A percentile compares a stretch with the other conserved stretches of the same genome.
Conservation (phyloP, 2,113 vertebrate species). For the Nesogale talazaci region DNA sequence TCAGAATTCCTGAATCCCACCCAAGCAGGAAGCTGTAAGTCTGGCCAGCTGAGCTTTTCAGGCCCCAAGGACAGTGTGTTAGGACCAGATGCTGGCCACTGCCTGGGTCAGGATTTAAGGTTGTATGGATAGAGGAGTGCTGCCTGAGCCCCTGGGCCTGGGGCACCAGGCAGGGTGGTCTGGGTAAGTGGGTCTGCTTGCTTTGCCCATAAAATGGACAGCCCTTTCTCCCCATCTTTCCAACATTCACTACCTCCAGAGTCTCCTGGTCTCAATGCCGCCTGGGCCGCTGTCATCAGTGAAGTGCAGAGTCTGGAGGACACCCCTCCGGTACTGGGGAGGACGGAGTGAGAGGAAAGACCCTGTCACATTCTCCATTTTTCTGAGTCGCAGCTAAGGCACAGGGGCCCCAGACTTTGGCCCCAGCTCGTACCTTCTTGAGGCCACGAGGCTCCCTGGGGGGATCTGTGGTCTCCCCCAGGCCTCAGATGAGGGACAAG, state of each 20-base stretch:
- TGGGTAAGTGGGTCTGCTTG: not conserved
- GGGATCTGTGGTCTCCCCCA: not conserved
- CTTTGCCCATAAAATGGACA: not conserved
- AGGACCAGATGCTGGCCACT: not conserved
- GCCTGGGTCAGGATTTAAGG: not conserved
- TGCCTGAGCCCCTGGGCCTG: not conserved
- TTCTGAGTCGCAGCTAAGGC: not conserved
- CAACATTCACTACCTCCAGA: not conserved
- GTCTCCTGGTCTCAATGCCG: not conserved
- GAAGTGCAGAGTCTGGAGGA: not conserved
- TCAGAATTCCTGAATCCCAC: conserved; percentile 3
- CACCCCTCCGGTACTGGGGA: not conserved
- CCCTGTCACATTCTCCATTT: not conserved
- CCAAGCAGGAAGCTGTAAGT: not conserved
- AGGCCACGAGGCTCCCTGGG: not conserved
- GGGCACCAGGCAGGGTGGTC: not conserved
- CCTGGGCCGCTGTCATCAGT: not conserved
- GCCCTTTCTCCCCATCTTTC: not conserved
- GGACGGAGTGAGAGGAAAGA: not conserved
- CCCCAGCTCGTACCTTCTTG: not conserved
- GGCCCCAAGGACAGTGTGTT: not conserved
- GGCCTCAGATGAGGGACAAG: not conserved
- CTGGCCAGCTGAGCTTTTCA: not conserved
- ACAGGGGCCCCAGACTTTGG: not conserved
- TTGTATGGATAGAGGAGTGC: not conserved